phyloP scores from a whole-genome alignment of 2,888 invertebrate genomes.

The Philhelius pedissequus region DNA sequence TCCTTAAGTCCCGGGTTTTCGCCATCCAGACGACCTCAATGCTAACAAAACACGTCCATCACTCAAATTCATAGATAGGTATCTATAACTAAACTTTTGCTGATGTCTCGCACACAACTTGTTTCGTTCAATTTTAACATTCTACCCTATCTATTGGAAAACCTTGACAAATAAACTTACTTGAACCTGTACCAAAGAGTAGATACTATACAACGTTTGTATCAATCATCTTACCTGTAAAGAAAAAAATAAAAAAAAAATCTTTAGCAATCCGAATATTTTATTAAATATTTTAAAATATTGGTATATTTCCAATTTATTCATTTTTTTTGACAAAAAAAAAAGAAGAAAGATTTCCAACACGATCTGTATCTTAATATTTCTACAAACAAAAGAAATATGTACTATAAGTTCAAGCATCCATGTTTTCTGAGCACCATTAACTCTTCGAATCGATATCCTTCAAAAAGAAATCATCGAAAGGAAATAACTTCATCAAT shows the following conservation, averaged over 20 bases:
- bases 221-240: conserved; percentile 12
- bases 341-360: neutral
- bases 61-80: no score
- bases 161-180: neutral
- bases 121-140: no score
- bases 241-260: neutral
- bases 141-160: no score
- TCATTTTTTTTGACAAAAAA: neutral
- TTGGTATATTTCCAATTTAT: neutral
- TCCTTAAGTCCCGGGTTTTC: no score
- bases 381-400: neutral
- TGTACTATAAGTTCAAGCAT: neutral
- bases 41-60: no score
- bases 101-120: no score
- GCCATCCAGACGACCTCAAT: no score
- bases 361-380: neutral
- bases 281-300: neutral
- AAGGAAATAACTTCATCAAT: conserved; percentile 9
- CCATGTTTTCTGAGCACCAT: neutral
- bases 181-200: no score
- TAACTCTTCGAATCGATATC: conserved; percentile 20
- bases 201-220: neutral
- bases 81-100: no score
- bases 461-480: neutral
- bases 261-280: neutral